Conservation (phyloP, 2,888 invertebrate genomes). For the Lasioglossum pauxillum region DNA sequence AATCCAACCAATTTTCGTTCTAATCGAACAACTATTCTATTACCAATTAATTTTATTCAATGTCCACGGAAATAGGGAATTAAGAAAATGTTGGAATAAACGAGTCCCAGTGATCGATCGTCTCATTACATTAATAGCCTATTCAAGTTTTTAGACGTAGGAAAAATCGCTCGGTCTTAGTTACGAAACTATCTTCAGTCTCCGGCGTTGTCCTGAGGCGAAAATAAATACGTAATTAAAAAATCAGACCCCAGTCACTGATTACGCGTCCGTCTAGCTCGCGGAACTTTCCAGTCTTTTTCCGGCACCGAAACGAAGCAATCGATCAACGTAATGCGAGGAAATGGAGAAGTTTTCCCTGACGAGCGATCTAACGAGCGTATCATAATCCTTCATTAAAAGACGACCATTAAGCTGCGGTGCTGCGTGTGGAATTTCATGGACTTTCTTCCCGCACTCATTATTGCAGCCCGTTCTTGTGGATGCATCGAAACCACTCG, state of each 20-base stretch:
- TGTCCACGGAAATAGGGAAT: neutral
- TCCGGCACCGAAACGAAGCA: slow-evolving; percentile 2
- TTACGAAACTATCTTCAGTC: slow-evolving; percentile 30
- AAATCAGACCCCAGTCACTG: slow-evolving; percentile 35
- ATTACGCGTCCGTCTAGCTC: slow-evolving; percentile 16
- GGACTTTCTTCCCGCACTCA: slow-evolving; percentile 21
- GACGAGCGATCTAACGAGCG: slow-evolving; percentile 75
- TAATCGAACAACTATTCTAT: neutral
- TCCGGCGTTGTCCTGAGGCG: neutral
- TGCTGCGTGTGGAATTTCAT: slow-evolving; percentile 65
- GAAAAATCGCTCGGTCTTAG: slow-evolving; percentile 44
- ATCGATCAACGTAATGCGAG: slow-evolving; percentile 68
- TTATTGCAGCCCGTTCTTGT: slow-evolving; percentile 38
- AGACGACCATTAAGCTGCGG: slow-evolving; percentile 64
- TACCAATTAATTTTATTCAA: neutral
- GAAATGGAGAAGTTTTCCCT: slow-evolving; percentile 67
- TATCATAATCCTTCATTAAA: slow-evolving; percentile 72
- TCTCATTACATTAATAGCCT: neutral
- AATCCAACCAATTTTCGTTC: no score
- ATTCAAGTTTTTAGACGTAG: neutral
- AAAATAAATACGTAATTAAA: slow-evolving; percentile 45
- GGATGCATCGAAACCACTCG: slow-evolving; percentile 19
- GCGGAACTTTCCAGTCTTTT: slow-evolving; percentile 30
- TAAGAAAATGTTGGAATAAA: neutral
- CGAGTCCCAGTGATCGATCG: slow-evolving; percentile 10